These are phyloP conservation scores for Myopa testacea DNA, from an alignment of 2,888 invertebrate genomes.

Conservation along the genomic window DNA sequence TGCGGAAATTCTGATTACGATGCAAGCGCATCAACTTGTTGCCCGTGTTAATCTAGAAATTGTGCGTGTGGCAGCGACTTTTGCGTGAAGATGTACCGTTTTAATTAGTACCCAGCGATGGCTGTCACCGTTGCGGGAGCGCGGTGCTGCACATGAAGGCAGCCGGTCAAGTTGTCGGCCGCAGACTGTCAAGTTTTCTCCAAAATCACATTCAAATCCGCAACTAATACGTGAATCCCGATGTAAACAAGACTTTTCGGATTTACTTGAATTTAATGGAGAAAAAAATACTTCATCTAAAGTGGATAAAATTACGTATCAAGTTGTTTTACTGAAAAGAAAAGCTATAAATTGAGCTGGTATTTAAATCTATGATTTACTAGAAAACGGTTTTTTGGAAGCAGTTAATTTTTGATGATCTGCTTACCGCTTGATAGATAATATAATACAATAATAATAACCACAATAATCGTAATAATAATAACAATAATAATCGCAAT, in stretches of 20 bases:
- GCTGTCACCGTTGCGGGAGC: background rate
- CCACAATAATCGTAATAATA: too few relatives aligned
- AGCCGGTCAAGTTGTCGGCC: background rate
- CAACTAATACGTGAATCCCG: background rate
- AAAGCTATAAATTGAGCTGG: too few relatives aligned
- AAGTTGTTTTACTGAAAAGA: too few relatives aligned
- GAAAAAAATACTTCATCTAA: too few relatives aligned
- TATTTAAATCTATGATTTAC: too few relatives aligned
- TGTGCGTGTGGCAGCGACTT: background rate
- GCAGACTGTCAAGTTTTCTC: background rate
- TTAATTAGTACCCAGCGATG: constrained; percentile 2
- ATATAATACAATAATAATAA: too few relatives aligned
- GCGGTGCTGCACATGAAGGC: background rate
- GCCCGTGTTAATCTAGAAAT: background rate
- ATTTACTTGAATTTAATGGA: background rate
- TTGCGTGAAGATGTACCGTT: constrained; percentile 10
- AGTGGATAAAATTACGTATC: too few relatives aligned
- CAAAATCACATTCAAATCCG: background rate
- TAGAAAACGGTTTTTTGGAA: too few relatives aligned
- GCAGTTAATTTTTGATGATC: too few relatives aligned
- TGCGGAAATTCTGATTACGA: background rate
- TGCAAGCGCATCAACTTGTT: background rate
- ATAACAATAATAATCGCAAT: too few relatives aligned
- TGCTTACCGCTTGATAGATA: too few relatives aligned
- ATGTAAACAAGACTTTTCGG: background rate